Base-by-base conservation (phyloP, 2,113 vertebrate species). In the Psittacula cyanocephala region DNA sequence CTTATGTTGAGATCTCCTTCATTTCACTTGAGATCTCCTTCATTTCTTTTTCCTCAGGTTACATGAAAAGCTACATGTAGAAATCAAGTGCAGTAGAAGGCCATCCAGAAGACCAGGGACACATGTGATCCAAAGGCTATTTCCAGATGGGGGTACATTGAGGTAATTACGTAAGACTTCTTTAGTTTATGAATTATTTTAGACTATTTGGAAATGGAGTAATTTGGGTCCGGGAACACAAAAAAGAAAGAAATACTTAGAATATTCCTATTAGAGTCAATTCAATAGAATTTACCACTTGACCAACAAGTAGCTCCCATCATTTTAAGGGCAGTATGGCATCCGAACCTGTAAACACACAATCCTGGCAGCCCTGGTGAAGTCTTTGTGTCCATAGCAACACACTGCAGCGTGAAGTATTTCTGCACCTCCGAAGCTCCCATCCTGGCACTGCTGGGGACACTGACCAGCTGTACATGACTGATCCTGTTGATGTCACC, bases 401-500 rank as follows among this genome's bases (percentile, higher is more conserved):
- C 75, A 37, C 1, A 1, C 27, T 60, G 59, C 65, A 55, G 8
- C 0, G 5, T 50, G 43, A 81, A 16, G 46, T 3, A 27, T 76
- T 95, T 46, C 59, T 91, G 81, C 76, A 83, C 50, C 86, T 92
- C 37, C 4, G 31, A 23, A 87, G 50, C 53, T 89, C 63, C 72
- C 60, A 46, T 9, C 77, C 81, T 94, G 94, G 91, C 92, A 44
- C 70, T 91, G 77, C 93, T 90, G 83, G 55, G 91, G 72, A 63
- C 78, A 33, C 10, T 31, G 91, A 94, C 67, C 91, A 91, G 68
- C 63, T 9, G 65, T 43, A 75, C 31, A 16, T 60, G 81, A 69
- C 89, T 75, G 79, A 83, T 79, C 70, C 86, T 82, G 43, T 91
- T 84, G 93, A 39, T 96, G 89, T 95, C 96, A 94, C 75, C 88